Base-by-base conservation (phyloP, 2,888 invertebrate species). In the Lymantria monacha region DNA sequence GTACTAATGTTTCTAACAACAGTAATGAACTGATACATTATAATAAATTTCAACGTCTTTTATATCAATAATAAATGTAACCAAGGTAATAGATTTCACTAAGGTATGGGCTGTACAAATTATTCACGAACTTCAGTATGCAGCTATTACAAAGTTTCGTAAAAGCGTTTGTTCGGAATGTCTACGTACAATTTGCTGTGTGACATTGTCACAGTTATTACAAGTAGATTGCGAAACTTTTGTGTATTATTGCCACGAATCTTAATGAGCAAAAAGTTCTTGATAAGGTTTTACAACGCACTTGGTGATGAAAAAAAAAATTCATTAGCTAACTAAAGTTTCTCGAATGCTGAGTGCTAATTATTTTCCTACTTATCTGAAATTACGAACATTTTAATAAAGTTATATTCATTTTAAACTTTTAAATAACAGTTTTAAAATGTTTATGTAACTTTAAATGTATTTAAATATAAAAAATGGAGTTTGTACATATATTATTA, bases 41-140 rank as follows among this genome's bases (percentile, higher is more conserved):
- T 69, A 54, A 59, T 63, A 69, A 72, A 72, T 73, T 74, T 61
- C 76, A 64, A 69, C 75, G 72, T 74, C 85, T 87, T 90, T 86
- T 89, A 90, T 90, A 90, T 83, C 72, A 69, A 72, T 73, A 77
- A 72, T 73, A 81, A 81, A 74, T 59, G 74, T 80, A 69, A 69
- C 76, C 88, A 89, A 88, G 87, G 87, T 81, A 76, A 88, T 79
- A 75, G 76, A 71, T 87, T 88, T 76, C 84, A 81, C 63, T 79
- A 78, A 80, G 67, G 72, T 72, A 72, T 76, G 57, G 53, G 61
- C 71, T 72, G 66, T 72, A 70, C 68, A 79, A 74, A 76, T 77
- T 73, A 75, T 78, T 76, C 63, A 67, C 61, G 61, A 69, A 69
- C 69, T 74, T 72, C 63, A 64, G 70, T 72, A 69, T 75, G 74